Percentiles rank a stretch among this genome's conserved stretches.
Evolutionary conservation across 2,797 vertebrate genomes (phyloP).

Genomic region (Microcaecilia unicolor): DNA sequence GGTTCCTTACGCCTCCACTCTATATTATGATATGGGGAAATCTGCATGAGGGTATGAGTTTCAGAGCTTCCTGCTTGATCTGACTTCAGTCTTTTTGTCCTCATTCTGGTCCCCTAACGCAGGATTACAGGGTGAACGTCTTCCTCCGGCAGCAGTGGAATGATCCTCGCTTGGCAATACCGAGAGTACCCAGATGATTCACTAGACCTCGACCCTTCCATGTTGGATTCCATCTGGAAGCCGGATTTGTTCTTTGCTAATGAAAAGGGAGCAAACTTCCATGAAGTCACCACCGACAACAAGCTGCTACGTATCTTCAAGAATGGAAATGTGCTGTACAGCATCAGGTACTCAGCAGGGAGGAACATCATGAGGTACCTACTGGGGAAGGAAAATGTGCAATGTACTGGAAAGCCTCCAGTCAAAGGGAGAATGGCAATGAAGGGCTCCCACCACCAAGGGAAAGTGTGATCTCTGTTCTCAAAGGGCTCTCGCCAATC

Average conservation of each 20-base stretch:
- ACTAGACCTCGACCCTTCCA: slow-evolving; percentile 85
- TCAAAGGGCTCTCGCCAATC: too few relatives aligned
- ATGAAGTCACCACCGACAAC: slow-evolving; percentile 89
- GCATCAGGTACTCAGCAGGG: slow-evolving; percentile 67
- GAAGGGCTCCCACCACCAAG: too few relatives aligned
- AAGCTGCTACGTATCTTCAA: slow-evolving; percentile 89
- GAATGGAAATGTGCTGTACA: slow-evolving; percentile 86
- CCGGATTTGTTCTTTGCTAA: slow-evolving; percentile 92
- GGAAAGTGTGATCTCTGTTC: too few relatives aligned
- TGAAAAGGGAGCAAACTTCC: slow-evolving; percentile 89
- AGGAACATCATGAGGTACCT: not conserved
- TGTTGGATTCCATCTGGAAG: slow-evolving; percentile 94
- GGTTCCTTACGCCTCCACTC: too few relatives aligned
- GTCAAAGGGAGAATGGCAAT: too few relatives aligned
- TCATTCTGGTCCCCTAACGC: not conserved
- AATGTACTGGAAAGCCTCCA: too few relatives aligned
- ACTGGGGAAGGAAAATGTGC: not conserved
- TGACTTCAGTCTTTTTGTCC: too few relatives aligned
- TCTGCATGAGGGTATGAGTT: too few relatives aligned
- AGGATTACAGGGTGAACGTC: slow-evolving; percentile 89
- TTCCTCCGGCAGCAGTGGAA: slow-evolving; percentile 91
- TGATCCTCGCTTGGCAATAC: slow-evolving; percentile 81
- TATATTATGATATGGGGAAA: too few relatives aligned
- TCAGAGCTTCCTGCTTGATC: too few relatives aligned
- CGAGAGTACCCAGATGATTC: slow-evolving; percentile 84